These are phyloP conservation scores for Acrobasis repandana DNA, from an alignment of 2,888 invertebrate genomes.

Conservation along the genomic window DNA sequence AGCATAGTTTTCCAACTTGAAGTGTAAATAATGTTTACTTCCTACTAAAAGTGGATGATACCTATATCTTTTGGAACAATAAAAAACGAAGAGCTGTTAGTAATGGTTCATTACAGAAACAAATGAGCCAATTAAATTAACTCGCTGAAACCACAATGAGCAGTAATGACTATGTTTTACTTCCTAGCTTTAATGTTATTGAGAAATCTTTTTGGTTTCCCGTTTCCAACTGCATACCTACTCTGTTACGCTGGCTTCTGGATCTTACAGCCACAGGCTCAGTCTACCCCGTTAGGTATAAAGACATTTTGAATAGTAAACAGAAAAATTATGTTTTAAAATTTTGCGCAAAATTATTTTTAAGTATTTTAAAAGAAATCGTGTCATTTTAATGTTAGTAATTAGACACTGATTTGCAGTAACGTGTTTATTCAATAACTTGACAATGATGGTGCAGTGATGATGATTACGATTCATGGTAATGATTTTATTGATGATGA, in stretches of 20 bases:
- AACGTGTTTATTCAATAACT: background rate
- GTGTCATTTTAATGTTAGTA: background rate
- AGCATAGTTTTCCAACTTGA: too few relatives aligned
- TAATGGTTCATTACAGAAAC: background rate
- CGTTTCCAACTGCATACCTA: too few relatives aligned
- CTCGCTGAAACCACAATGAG: background rate
- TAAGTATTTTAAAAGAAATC: too few relatives aligned
- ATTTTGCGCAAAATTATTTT: too few relatives aligned
- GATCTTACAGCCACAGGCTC: too few relatives aligned
- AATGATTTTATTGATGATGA: constrained; percentile 1
- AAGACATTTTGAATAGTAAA: too few relatives aligned
- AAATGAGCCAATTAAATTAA: background rate
- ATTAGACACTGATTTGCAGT: background rate
- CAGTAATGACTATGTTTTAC: background rate
- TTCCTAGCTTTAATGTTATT: too few relatives aligned
- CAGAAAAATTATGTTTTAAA: too few relatives aligned
- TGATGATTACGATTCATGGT: background rate
- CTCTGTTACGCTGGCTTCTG: too few relatives aligned
- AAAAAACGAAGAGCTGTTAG: background rate
- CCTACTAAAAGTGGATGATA: background rate
- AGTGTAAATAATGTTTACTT: too few relatives aligned
- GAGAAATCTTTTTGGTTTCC: too few relatives aligned
- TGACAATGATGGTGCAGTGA: background rate
- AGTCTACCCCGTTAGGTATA: too few relatives aligned
- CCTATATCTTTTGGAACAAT: background rate